Base-by-base conservation (phyloP, 1,140 invertebrate genomes). In the Mamestra configurata region DNA sequence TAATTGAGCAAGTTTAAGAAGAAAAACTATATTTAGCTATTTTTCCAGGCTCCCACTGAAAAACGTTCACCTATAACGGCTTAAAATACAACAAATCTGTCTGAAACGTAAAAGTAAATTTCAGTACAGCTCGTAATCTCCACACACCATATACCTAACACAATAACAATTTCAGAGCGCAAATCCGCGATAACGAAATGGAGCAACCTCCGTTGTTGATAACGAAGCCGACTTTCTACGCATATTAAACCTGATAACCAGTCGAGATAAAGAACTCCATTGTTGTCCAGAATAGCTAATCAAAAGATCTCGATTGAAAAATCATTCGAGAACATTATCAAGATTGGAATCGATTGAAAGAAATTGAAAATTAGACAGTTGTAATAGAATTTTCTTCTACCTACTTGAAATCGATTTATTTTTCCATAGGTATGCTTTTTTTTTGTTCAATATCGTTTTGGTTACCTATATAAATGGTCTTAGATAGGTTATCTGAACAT, bases 181-280 rank as follows among this genome's bases (percentile, higher is more conserved):
- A 81, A 83, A 88, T 88, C 87, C 86, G 77, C 89, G 92, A 94
- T 94, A 94, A 89, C 85, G 81, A 93, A 93, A 88, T 93, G 88
- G 93, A 90, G 88, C 92, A 91, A 77, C 82, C 82, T 86, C 82
- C 79, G 79, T 79, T 84, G 73, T 75, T 88, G 92, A 93, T 93
- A 93, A 94, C 86, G 77, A 81, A 84, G 82, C 84, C 85, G 88
- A 92, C 89, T 94, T 92, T 93, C 88, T 88, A 93, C 92, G 93
- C 89, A 89, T 90, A 93, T 94, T 94, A 94, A 92, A 89, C 85
- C 78, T 88, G 93, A 94, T 94, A 94, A 94, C 88, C 82, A 76
- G 76, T 76, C 51, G 22, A 89, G 92, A 94, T 94, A 94, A 94
- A 51, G 46, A 71, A 37, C 49, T 77, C 77, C 80, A 93, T 94